Base-by-base conservation (phyloP, 2,888 invertebrate genomes). In the Koerneria pararmatus region DNA sequence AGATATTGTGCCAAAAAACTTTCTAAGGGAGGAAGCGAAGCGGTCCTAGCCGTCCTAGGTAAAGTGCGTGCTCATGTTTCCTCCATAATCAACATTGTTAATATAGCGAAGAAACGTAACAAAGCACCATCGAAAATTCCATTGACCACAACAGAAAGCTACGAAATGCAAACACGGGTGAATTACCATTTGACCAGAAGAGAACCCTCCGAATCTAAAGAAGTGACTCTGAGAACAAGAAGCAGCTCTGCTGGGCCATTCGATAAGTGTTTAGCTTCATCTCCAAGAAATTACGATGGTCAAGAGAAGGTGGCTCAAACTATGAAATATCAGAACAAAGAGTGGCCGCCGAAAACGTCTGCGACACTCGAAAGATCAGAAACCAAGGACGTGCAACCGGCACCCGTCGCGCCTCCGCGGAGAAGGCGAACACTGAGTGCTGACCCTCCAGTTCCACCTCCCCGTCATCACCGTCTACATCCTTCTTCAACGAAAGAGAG, bases 41-140 rank as follows among this genome's bases (percentile, higher is more conserved):
- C 78, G 22, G 80, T 81, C 0, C 73, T 79, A 32, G 69, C 71
- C 29, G 80, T 80, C 0, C 67, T 78, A 19, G 69, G 71, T 24
- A 74, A 76, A 31, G 76, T 77, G 19, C 64, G 69, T 35, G 67
- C 71, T 32, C 76, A 76, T 56, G 70, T 76, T 1, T 68, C 74
- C 2, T 72, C 71, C 24, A 76, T 76, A 56, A 73, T 76, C 6
- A 68, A 70, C 31, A 63, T 71, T 15, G 70, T 71, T 68, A 27
- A 56, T 19, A 32, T 71, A 0, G 62, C 68, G 15, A 71, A 70
- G 59, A 67, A 65, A 61, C 63, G 56, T n/a, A 29, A 35, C 15
- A 53, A 35, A 22, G 35, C 63, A 15, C 53, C 63, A 8, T 51
- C 51, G 0, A 49, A 41, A 34, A 22, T 62, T 2, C 37, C 37